These are phyloP conservation scores for Gandaritis pyraliata DNA, from an alignment of 2,888 invertebrate genomes.

Conservation along the genomic window DNA sequence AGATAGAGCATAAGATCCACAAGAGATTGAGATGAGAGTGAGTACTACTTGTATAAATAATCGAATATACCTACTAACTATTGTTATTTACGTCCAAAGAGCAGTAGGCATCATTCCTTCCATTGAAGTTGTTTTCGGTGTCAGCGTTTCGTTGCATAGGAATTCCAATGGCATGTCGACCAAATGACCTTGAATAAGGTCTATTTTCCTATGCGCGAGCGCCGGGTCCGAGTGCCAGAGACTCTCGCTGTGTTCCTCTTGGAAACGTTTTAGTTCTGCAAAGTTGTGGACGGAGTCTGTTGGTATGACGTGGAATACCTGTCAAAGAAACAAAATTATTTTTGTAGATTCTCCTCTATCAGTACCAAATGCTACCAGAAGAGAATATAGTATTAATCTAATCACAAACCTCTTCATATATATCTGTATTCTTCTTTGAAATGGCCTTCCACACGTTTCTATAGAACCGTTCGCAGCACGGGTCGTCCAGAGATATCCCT, in stretches of 20 bases:
- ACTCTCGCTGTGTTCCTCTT: slow-evolving; percentile 86
- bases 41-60: no score
- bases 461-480: slow-evolving; percentile 92
- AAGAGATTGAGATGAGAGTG: no score
- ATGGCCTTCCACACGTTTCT: slow-evolving; percentile 92
- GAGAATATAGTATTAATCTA: no score
- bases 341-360: no score
- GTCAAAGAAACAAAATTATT: slow-evolving; percentile 41
- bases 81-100: slow-evolving; percentile 90
- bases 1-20: no score
- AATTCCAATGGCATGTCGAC: slow-evolving; percentile 96
- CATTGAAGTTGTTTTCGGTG: slow-evolving; percentile 92
- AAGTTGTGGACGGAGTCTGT: slow-evolving; percentile 92
- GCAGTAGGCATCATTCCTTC: slow-evolving; percentile 97
- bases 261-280: slow-evolving; percentile 89
- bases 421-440: slow-evolving; percentile 92
- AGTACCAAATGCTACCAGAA: no score
- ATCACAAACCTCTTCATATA: slow-evolving; percentile 89
- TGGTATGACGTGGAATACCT: slow-evolving; percentile 96
- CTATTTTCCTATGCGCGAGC: slow-evolving; percentile 88
- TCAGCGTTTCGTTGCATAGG: slow-evolving; percentile 93
- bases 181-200: slow-evolving; percentile 92
- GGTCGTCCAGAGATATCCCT: slow-evolving; percentile 89
- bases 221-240: slow-evolving; percentile 90
- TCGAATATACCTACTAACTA: no score